Base-by-base conservation (phyloP, 2,888 invertebrate genomes). In the Prosopocoilus inquinatus region DNA sequence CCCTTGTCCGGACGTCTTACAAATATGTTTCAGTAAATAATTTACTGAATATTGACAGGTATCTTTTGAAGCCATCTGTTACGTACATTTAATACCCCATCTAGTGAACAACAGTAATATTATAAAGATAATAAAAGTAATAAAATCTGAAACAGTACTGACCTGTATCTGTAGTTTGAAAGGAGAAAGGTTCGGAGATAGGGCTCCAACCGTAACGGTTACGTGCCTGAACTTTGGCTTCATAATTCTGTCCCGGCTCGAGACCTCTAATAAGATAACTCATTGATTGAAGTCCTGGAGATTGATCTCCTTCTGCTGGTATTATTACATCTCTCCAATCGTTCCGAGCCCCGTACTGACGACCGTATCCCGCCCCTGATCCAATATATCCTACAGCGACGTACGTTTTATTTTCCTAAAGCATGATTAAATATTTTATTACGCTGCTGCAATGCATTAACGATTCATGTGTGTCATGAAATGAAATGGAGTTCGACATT, bases 151-250 rank as follows among this genome's bases (percentile, higher is more conserved):
- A 51, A 33, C 12, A 53, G 60, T 62, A 78, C 81, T 76, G 69
- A 85, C 85, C 84, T 76, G 82, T 80, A 62, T 82, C 83, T 64
- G 84, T 82, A 60, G 86, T 85, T 65, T 82, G 81, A 72, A 86
- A 86, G 57, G 81, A 78, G 71, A 86, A 85, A 50, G 82, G 80
- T 51, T 83, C 83, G 16, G 85, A 84, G 65, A 82, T 77, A 51
- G 83, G 82, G 73, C 84, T 84, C 86, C 85, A 86, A 57, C 86
- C 86, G 70, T 82, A 86, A 63, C 84, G 82, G 74, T 87, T 87
- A 70, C 82, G 81, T 53, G 86, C 84, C 67, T 83, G 82, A 53
- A 87, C 85, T 70, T 82, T 82, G 52, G 86, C 86, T 69, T 87
- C 86, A 68, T 87, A 87, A 67, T 84, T 82, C 54, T 83, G 81